Percentiles rank a stretch among this genome's conserved stretches.
Evolutionary conservation across 2,888 invertebrate species (phyloP).

Genomic region (Drosophila planitibia): DNA sequence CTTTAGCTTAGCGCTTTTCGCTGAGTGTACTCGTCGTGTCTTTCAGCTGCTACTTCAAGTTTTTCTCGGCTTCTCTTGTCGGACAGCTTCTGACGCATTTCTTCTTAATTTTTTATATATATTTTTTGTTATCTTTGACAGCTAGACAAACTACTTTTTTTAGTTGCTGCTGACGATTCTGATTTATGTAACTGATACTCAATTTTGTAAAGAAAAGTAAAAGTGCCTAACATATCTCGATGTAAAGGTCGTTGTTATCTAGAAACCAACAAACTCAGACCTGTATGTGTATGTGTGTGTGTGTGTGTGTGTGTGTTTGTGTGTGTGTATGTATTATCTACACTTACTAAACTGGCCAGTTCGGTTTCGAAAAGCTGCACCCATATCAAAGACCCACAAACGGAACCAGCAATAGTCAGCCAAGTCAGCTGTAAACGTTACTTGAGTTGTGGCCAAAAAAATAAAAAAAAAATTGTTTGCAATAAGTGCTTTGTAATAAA

Average conservation of each 20-base stretch:
- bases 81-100: conserved; percentile 46
- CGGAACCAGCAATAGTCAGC: conserved; percentile 35
- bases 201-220: conserved; percentile 26
- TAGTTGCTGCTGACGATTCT: not conserved
- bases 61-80: conserved; percentile 12
- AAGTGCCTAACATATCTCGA: conserved; percentile 26
- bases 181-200: conserved; percentile 6
- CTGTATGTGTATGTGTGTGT: conserved; percentile 8
- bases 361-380: conserved; percentile 60
- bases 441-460: conserved; percentile 23
- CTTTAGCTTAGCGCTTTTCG: not conserved
- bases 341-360: conserved; percentile 43
- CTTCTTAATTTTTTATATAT: conserved; percentile 3
- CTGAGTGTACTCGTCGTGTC: conserved; percentile 2
- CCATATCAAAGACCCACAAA: conserved; percentile 60
- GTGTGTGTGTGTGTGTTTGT: not conserved
- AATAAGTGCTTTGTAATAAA: conserved; percentile 12
- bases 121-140: conserved; percentile 26
- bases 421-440: conserved; percentile 44
- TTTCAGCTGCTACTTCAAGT: conserved; percentile 3
- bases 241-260: conserved; percentile 44
- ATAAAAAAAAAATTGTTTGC: not conserved
- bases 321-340: not conserved
- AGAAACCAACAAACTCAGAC: conserved; percentile 20
- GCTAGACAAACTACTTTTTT: conserved; percentile 21